Base-by-base conservation (phyloP, 2,888 invertebrate species). In the Allolobophora icterica region DNA sequence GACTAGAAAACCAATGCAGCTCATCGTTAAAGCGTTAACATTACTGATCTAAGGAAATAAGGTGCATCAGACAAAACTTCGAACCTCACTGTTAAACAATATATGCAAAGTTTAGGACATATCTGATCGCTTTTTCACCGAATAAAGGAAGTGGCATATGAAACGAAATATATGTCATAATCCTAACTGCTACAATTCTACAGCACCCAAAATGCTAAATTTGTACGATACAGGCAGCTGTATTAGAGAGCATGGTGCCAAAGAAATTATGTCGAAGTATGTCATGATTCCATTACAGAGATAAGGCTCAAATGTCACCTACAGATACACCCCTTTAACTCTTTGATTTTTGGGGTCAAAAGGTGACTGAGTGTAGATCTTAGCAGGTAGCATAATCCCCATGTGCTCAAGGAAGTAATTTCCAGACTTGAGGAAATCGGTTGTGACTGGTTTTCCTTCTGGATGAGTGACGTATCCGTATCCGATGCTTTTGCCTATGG, bases 291-390 rank as follows among this genome's bases (percentile, higher is more conserved):
- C 71, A n/a, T 71, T 71, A 17, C n/a, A 71, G 6, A 71, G 71
- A 30, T n/a, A 71, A 71, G 8, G n/a, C 71, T 45, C 38, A 33
- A 45, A 21, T n/a, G n/a, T n/a, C 11, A 33, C 33, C 90, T 90
- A 90, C 90, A 52, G 33, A 84, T 96, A 96, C 90, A 94, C 93
- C 58, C 98, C 98, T 89, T 97, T 96, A 90, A 97, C 95, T 93
- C 98, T 96, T 94, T 97, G 97, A 91, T 97, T 97, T 90, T 96
- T 96, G 0, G 97, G 97, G 96, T 98, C 98, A 94, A 98, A 98
- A 0, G 98, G 98, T 93, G 97, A 97, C 94, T 96, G 97, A 40
- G 97, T 94, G 94, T 97, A 97, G 90, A 97, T 35, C 13, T 96
- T 96, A 0, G 98, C 97, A 90, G 97, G 96, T 8, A 90, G 30